A percentile compares a stretch with the other conserved stretches of the same genome.
phyloP scores from a whole-genome alignment of 2,888 invertebrate genomes.

The Liopterus haemorrhoidalis region DNA sequence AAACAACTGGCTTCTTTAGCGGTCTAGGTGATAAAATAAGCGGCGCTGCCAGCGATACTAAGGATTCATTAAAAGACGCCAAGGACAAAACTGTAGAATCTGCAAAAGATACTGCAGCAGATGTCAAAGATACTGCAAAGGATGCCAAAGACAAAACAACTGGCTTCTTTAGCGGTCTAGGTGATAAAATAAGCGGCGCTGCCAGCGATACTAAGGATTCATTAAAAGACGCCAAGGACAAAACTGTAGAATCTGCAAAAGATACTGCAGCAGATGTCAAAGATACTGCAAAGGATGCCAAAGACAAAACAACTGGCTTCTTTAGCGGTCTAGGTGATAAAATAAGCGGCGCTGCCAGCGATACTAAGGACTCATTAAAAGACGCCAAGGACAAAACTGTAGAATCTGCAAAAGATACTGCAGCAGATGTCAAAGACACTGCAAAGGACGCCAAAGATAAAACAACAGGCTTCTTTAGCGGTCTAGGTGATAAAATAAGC shows the following conservation, averaged over 20 bases:
- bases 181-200: conserved; percentile 14
- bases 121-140: conserved; percentile 14
- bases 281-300: too few relatives aligned
- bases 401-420: too few relatives aligned
- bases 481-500: conserved; percentile 7
- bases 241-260: conserved; percentile 12
- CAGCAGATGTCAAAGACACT: conserved; percentile 8
- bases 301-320: too few relatives aligned
- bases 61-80: too few relatives aligned
- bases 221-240: conserved; percentile 15
- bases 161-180: conserved; percentile 17
- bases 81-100: conserved; percentile 24
- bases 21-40: conserved; percentile 12
- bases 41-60: conserved; percentile 16
- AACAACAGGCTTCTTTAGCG: too few relatives aligned
- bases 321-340: too few relatives aligned
- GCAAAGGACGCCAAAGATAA: too few relatives aligned
- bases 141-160: conserved; percentile 21
- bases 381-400: too few relatives aligned
- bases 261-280: too few relatives aligned
- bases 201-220: too few relatives aligned
- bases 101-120: conserved; percentile 25
- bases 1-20: conserved; percentile 29
- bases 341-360: too few relatives aligned
- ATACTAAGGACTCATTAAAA: too few relatives aligned